Evolutionary conservation across 1,140 invertebrate species (phyloP).

Genomic region (Drosophila tsacasi): DNA sequence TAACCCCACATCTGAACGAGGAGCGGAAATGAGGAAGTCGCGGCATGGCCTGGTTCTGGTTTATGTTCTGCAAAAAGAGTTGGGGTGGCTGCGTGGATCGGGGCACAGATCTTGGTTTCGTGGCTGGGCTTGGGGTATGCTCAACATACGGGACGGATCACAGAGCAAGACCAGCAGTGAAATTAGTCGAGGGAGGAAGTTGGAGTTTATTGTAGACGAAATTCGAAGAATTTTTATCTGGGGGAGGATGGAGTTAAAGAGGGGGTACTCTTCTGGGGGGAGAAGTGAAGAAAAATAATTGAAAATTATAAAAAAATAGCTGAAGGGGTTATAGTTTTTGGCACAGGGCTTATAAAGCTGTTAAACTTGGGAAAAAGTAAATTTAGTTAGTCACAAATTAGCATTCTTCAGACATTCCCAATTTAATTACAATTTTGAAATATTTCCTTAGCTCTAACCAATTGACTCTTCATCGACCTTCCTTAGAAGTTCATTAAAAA

Average conservation of each 20-base stretch:
- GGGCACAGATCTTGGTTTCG: slow-evolving; percentile 14
- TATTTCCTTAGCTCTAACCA: not conserved
- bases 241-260: slow-evolving; percentile 17
- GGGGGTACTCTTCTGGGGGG: not conserved
- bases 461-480: slow-evolving; percentile 12
- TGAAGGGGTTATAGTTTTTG: not conserved
- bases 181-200: slow-evolving; percentile 61
- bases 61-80: slow-evolving; percentile 78
- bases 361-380: no score
- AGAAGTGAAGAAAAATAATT: not conserved
- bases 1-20: slow-evolving; percentile 45
- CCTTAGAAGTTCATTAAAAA: slow-evolving; percentile 38
- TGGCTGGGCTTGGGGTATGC: slow-evolving; percentile 40
- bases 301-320: not conserved
- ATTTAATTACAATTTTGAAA: not conserved
- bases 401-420: not conserved
- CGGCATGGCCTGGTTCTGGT: slow-evolving; percentile 59
- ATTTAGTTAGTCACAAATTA: no score
- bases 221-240: slow-evolving; percentile 50
- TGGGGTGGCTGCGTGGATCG: slow-evolving; percentile 48
- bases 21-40: slow-evolving; percentile 76
- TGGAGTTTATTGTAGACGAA: slow-evolving; percentile 47
- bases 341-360: not conserved
- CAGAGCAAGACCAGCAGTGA: slow-evolving; percentile 39
- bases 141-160: slow-evolving; percentile 57